phyloP scores from a whole-genome alignment of 2,888 invertebrate genomes.

The Nomada hirtipes region DNA sequence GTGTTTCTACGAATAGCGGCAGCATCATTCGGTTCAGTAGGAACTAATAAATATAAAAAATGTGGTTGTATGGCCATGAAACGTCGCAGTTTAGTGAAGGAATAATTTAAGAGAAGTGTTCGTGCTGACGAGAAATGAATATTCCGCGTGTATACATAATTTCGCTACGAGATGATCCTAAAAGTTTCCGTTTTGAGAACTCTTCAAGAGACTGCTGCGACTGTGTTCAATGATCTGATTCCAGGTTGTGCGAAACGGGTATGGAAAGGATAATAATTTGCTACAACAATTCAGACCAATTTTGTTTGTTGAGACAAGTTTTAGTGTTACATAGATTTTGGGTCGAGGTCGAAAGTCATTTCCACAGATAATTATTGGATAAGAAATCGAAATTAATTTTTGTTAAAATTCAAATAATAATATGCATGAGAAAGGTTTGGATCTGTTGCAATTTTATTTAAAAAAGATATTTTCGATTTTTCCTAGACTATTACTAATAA shows the following conservation, averaged over 20 bases:
- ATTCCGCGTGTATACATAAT: background rate
- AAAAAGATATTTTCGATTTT: background rate
- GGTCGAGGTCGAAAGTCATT: background rate
- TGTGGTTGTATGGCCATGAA: background rate
- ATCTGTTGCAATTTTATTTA: background rate
- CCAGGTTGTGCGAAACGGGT: conserved; percentile 55
- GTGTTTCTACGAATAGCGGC: background rate
- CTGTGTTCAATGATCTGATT: conserved; percentile 43
- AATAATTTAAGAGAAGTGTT: background rate
- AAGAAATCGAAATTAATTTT: background rate
- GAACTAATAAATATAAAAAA: conserved; percentile 8
- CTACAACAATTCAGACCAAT: too few species aligned
- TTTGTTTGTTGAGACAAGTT: too few species aligned
- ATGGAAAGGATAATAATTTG: conserved; percentile 19
- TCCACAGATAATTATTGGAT: background rate
- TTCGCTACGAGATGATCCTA: conserved; percentile 45
- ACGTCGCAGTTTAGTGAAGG: background rate
- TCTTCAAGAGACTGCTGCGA: conserved; percentile 65
- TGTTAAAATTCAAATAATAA: too few species aligned
- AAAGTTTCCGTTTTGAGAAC: conserved; percentile 61
- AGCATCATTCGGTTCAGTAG: conserved; percentile 5
- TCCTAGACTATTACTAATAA: background rate
- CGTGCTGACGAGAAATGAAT: background rate
- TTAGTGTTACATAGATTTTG: background rate
- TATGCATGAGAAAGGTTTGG: background rate